Percentiles rank a stretch among this genome's conserved stretches.
These are phyloP conservation scores for Scrobipalpa costella DNA, from an alignment of 2,888 invertebrate genomes.

Conservation along the genomic window DNA sequence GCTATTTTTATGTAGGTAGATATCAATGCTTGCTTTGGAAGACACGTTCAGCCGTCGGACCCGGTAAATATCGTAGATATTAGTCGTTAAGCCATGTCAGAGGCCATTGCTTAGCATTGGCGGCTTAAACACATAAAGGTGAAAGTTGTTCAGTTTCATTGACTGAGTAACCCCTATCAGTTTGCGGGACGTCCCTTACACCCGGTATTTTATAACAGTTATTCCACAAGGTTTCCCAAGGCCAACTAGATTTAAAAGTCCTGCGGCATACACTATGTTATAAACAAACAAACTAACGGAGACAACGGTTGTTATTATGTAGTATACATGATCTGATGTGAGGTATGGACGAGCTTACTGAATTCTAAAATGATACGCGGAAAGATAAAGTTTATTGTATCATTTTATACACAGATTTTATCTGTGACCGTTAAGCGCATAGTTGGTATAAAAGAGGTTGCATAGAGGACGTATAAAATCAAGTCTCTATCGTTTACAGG, in stretches of 20 bases:
- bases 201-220: too few species aligned
- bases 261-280: conserved; percentile 24
- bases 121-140: too few species aligned
- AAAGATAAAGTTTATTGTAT: conserved; percentile 6
- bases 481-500: too few species aligned
- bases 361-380: conserved; percentile 13
- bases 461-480: not conserved
- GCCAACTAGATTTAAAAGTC: not conserved
- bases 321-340: not conserved
- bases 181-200: too few species aligned
- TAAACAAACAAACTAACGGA: conserved; percentile 37
- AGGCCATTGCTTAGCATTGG: too few species aligned
- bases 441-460: not conserved
- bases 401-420: not conserved
- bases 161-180: too few species aligned
- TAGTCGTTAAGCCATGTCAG: too few species aligned
- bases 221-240: not conserved
- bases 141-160: too few species aligned
- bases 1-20: too few species aligned
- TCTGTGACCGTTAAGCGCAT: not conserved
- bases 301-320: conserved; percentile 17
- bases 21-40: too few species aligned
- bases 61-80: too few species aligned
- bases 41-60: too few species aligned
- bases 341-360: conserved; percentile 9